Conservation (phyloP, 92 coral and sea anemone genomes). For the Muricea muricata region DNA sequence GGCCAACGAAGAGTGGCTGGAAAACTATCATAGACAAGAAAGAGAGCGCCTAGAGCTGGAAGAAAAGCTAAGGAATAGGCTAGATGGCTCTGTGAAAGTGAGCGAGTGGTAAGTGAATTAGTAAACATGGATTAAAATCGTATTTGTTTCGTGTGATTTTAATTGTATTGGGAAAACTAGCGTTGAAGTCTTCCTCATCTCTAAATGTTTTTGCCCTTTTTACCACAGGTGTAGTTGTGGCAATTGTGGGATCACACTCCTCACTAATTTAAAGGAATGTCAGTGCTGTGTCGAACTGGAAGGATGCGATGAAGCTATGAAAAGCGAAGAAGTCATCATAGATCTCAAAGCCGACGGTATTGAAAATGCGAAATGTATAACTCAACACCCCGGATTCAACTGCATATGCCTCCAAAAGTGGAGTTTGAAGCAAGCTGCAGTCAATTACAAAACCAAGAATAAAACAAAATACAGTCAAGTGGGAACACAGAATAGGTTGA, state of each 20-base stretch:
- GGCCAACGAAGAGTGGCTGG: conserved; percentile 56
- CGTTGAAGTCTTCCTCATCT: neutral
- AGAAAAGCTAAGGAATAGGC: conserved; percentile 35
- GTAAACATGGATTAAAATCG: neutral
- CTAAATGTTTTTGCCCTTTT: neutral
- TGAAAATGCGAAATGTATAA: too few species aligned
- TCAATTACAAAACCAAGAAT: too few species aligned
- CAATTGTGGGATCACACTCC: neutral
- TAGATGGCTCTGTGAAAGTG: conserved; percentile 32
- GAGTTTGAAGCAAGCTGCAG: too few species aligned
- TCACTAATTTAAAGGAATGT: neutral
- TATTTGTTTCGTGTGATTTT: neutral
- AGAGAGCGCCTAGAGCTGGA: conserved; percentile 41
- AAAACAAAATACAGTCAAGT: too few species aligned
- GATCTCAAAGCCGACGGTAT: too few species aligned
- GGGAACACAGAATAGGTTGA: too few species aligned
- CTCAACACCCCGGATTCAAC: too few species aligned
- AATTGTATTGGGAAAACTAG: too few species aligned
- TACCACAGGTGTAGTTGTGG: neutral
- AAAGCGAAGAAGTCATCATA: too few species aligned
- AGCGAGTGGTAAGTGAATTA: conserved; percentile 53
- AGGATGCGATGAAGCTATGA: too few species aligned
- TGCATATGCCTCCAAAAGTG: too few species aligned
- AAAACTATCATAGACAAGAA: conserved; percentile 29
- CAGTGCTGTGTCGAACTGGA: too few species aligned